Base-by-base conservation (phyloP, 2,888 invertebrate species). In the Eristalis tenax region DNA sequence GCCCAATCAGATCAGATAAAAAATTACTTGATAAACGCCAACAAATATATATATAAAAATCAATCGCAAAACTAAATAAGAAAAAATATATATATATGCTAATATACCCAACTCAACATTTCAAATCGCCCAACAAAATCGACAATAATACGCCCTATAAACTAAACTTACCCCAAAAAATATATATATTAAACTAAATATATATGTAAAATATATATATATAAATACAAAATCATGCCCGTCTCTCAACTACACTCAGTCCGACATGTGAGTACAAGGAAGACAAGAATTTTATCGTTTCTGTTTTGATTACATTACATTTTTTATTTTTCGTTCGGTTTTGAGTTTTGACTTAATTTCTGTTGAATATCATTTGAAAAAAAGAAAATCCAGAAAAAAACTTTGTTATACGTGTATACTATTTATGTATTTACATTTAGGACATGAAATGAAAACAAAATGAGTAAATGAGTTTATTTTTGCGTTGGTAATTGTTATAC, bases 211-310 rank as follows among this genome's bases (percentile, higher is more conserved):
- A 59, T 3, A 63, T 43, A 74, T 74, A 79, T 83, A 77, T 70
- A 79, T 73, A 82, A 79, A 88, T 77, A 88, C 88, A 88, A 88
- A 83, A 88, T 88, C 88, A 88, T 88, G 88, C 84, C 80, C 88
- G 88, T 84, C 84, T 83, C 88, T 88, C 88, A 88, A 84, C 88
- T 81, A 88, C 88, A 88, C 88, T 88, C 84, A 88, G 81, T 88
- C 88, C 88, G 84, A 88, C 88, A 88, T 88, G 88, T 88, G 88
- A 88, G 88, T 88, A 88, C 88, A 88, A 88, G 84, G 88, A 84
- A 88, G 83, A 88, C 88, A 88, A 88, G 76, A 87, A 76, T 57
- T 76, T 87, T 79, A 71, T 79, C 70, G 43, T 87, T 87, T 86
- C 11, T 11, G 43, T 78, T 43, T 56, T 22, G 57, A 28, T 22